Evolutionary conservation across 2,797 vertebrate species (phyloP).

Genomic region (Sparidentex hasta): DNA sequence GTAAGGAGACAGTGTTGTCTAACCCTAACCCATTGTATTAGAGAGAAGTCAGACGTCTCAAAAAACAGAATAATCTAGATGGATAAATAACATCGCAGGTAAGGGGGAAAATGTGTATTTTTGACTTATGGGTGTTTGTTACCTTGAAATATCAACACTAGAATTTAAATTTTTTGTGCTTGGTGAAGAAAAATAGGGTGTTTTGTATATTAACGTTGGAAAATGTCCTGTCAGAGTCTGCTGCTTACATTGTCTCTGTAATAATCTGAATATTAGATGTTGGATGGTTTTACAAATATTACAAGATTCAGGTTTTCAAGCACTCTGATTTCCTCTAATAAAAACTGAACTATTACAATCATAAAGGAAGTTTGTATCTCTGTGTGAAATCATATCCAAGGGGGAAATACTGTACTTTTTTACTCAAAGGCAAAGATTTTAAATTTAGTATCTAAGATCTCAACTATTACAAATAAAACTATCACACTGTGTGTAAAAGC

Average conservation of each 20-base stretch:
- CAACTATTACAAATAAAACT: neutral
- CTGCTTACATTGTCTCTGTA: neutral
- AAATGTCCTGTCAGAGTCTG: neutral
- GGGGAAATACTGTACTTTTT: no score
- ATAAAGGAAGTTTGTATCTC: no score
- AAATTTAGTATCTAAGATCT: neutral
- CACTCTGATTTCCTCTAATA: neutral
- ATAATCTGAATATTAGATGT: neutral
- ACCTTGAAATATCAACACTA: no score
- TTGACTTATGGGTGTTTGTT: no score
- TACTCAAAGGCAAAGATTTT: no score
- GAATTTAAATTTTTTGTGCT: neutral
- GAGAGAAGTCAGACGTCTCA: no score
- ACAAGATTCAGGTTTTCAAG: neutral
- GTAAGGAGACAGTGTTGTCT: no score
- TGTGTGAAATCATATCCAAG: no score
- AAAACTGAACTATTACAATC: neutral
- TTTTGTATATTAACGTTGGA: neutral
- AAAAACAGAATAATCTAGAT: no score
- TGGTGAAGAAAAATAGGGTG: neutral
- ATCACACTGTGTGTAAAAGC: neutral
- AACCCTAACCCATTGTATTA: no score
- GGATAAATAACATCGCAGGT: no score
- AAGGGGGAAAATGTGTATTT: no score
- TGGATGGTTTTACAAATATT: neutral